Conservation (phyloP, 2,888 invertebrate species). For the Ephialtes manifestator region DNA sequence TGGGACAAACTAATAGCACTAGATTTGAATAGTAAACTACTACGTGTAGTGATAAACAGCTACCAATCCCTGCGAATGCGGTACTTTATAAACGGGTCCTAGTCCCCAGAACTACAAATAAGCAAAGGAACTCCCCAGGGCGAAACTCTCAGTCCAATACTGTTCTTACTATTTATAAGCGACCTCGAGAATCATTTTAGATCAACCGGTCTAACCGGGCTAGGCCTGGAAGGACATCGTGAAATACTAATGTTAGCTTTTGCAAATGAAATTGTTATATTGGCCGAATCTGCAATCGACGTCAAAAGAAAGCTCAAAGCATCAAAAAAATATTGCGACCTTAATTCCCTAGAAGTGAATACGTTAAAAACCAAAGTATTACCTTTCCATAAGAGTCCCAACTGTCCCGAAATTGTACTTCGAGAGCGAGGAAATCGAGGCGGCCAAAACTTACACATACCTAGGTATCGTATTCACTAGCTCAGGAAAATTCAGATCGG, state of each 20-base stretch:
- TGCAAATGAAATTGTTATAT: not conserved
- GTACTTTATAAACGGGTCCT: not conserved
- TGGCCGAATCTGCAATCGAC: not conserved
- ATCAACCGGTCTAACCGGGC: not conserved
- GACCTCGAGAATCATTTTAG: not conserved
- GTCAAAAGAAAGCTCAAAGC: conserved; percentile 12
- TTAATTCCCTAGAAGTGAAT: conserved; percentile 29
- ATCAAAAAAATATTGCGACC: conserved; percentile 32
- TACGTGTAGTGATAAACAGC: not conserved
- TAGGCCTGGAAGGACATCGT: not conserved
- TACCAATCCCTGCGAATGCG: not conserved
- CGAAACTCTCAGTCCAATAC: not conserved
- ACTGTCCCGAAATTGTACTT: not conserved
- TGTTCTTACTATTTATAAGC: not conserved
- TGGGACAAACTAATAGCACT: not conserved
- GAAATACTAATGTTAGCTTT: not conserved
- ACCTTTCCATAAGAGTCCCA: conserved; percentile 13
- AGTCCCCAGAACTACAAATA: not conserved
- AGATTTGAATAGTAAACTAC: not conserved
- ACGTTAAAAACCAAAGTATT: conserved; percentile 33
- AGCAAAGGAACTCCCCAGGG: not conserved
- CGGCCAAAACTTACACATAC: conserved; percentile 4
- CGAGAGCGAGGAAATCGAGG: not conserved
- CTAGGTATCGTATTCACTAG: not conserved
- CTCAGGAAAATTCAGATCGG: conserved; percentile 2